Base-by-base conservation (phyloP, 2,113 vertebrate species). In the Empidonax traillii region DNA sequence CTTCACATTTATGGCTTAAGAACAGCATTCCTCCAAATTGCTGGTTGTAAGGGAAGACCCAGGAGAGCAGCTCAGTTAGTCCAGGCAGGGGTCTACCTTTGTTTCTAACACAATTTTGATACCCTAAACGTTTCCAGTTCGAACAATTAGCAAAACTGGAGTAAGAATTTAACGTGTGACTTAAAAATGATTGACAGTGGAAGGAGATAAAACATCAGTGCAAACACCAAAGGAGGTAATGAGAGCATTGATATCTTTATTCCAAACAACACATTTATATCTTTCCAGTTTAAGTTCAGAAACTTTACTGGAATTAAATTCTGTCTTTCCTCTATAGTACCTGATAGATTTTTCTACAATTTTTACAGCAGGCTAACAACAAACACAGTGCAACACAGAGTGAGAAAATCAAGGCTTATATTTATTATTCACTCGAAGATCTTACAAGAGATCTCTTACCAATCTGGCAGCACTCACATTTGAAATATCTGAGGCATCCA, bases 401-500 rank as follows among this genome's bases (percentile, higher is more conserved):
- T 0, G 3, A 87, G 23, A 95, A 83, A 86, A 44, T 24, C 5
- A 86, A 86, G 73, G 46, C 22, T 51, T 27, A 30, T 31, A 47
- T 33, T 82, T 67, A 67, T 76, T 41, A 75, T 82, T 75, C 76
- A 94, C 63, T 85, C 14, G n/a, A 39, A 97, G 92, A 94, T 95
- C 89, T 69, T 62, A 16, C 2, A 93, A 96, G 77, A 78, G 77
- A 78, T 93, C 88, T 97, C 97, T 98, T 98, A 98, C 96, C 98
- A 98, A 98, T 98, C 98, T 98, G 98, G 98, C 98, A 98, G 98
- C 98, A 99, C 99, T 99, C 98, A 99, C 99, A 98, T 99, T 99
- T 98, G 99, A 99, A 99, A 99, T 98, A 96, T 99, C 99, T 93
- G 98, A 98, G 96, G 99, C 98, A 97, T 99, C 99, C 98, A 99